phyloP scores from a whole-genome alignment of 2,113 vertebrate species.

The Nicator chloris region DNA sequence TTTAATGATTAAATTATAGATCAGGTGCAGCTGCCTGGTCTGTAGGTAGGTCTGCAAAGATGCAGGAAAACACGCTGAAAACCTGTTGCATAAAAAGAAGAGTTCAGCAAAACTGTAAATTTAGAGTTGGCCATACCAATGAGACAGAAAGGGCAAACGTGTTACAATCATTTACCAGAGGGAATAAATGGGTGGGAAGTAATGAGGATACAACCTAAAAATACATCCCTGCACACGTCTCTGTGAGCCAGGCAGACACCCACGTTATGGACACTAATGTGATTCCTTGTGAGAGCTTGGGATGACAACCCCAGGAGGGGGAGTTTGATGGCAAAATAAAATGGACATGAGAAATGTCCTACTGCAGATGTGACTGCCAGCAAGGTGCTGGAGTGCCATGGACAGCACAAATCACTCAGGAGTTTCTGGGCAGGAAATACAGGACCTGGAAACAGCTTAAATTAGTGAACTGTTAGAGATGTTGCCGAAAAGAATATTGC shows the following conservation, averaged over 20 bases:
- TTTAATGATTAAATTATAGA: background rate
- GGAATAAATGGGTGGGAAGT: background rate
- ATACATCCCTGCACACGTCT: background rate
- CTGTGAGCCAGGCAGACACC: background rate
- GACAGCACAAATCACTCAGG: background rate
- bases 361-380: background rate
- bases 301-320: background rate
- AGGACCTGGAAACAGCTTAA: background rate
- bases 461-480: background rate
- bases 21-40: background rate
- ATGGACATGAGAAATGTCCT: background rate
- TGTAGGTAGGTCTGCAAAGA: background rate
- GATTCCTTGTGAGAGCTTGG: background rate
- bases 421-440: background rate
- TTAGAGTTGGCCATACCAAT: background rate
- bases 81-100: background rate
- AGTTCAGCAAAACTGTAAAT: background rate
- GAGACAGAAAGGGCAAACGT: background rate
- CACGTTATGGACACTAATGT: background rate
- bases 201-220: slow-evolving; percentile 23
- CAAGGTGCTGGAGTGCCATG: background rate
- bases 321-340: background rate
- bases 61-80: background rate
- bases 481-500: background rate
- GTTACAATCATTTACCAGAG: background rate